A percentile compares a stretch with the other conserved stretches of the same genome.
phyloP scores from a whole-genome alignment of 2,113 vertebrate genomes.

The Festucalex cinctus region DNA sequence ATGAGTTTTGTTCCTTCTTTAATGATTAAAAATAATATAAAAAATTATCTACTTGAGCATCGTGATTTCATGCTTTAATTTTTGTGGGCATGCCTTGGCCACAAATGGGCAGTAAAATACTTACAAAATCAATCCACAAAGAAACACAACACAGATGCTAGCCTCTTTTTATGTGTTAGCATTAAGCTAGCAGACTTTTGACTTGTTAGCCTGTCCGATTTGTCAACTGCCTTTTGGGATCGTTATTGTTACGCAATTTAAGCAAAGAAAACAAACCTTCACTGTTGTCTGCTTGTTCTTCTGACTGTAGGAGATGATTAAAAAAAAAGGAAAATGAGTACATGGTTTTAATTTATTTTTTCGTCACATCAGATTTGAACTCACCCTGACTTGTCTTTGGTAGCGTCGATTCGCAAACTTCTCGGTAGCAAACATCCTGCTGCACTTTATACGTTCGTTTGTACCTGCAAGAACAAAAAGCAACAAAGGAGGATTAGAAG shows the following conservation, averaged over 20 bases:
- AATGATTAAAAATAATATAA: no score
- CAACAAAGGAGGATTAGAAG: neutral
- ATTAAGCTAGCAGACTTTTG: no score
- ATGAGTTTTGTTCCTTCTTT: no score
- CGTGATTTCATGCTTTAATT: no score
- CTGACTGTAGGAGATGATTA: conserved; percentile 39
- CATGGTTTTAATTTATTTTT: neutral
- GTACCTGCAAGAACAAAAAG: conserved; percentile 73
- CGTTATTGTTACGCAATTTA: neutral
- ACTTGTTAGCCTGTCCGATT: neutral
- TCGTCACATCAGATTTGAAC: conserved; percentile 44
- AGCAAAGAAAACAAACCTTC: conserved; percentile 49
- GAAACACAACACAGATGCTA: no score
- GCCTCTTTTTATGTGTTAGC: no score
- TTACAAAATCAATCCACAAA: no score
- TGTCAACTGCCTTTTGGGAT: neutral
- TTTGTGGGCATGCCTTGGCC: no score
- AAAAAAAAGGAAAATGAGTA: conserved; percentile 4
- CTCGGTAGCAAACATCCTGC: conserved; percentile 86
- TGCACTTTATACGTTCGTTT: conserved; percentile 85
- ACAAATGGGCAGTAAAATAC: no score
- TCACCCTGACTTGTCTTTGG: conserved; percentile 69
- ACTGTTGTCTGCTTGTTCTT: conserved; percentile 70
- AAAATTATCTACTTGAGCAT: no score
- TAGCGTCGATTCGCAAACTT: conserved; percentile 79